A percentile compares a stretch with the other conserved stretches of the same genome.
Evolutionary conservation across 2,113 vertebrate species (phyloP).

Genomic region (Sphaerodactylus townsendi): DNA sequence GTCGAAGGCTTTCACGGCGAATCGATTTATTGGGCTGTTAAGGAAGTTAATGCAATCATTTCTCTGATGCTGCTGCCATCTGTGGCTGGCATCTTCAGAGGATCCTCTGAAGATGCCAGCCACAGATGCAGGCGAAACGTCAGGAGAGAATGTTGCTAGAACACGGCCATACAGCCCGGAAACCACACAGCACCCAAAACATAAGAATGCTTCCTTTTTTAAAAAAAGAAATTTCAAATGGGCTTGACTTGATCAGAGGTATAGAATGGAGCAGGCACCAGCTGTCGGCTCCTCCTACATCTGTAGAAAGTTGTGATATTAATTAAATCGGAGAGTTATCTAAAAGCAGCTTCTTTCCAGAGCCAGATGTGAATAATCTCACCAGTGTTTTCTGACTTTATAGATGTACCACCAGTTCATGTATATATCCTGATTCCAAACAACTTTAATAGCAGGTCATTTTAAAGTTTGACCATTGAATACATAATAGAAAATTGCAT

Average conservation of each 20-base stretch:
- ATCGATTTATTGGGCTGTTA: no score
- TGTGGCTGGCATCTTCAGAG: no score
- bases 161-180: no score
- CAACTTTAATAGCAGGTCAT: background rate
- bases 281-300: background rate
- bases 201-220: background rate
- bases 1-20: no score
- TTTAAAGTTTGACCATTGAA: background rate
- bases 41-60: no score
- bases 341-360: background rate
- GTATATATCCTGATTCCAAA: background rate
- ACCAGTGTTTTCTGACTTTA: background rate
- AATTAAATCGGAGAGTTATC: background rate
- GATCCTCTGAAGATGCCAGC: no score
- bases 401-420: background rate
- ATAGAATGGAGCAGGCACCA: conserved; percentile 9
- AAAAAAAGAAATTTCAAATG: background rate
- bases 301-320: background rate
- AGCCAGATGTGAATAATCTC: background rate
- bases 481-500: background rate
- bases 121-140: no score
- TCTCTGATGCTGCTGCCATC: no score
- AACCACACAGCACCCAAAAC: no score
- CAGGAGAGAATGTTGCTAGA: no score
- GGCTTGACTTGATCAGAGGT: conserved; percentile 16